Conservation (phyloP, 2,113 vertebrate genomes). For the Empidonax alnorum region DNA sequence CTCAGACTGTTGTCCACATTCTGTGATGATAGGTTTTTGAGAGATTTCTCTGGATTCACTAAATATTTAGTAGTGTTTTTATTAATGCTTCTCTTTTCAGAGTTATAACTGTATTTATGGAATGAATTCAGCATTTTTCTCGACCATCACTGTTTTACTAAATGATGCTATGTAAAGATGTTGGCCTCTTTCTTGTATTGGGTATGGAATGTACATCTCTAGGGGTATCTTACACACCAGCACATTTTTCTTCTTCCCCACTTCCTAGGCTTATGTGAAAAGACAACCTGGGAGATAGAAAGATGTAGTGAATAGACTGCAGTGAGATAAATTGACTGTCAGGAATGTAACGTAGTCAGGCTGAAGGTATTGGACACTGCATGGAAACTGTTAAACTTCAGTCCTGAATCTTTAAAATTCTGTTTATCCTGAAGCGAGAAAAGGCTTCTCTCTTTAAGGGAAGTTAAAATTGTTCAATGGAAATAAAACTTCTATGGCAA, state of each 20-base stretch:
- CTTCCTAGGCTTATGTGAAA: not conserved
- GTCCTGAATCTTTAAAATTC: not conserved
- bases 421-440: not conserved
- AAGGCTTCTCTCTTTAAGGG: not conserved
- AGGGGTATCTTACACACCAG: not conserved
- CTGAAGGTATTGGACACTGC: not conserved
- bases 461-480: not conserved
- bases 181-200: not conserved
- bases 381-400: not conserved
- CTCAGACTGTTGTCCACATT: not conserved
- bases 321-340: not conserved
- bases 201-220: not conserved
- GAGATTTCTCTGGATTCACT: not conserved
- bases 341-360: rapidly evolving
- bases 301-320: not conserved
- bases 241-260: not conserved
- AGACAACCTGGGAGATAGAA: not conserved
- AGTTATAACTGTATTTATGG: not conserved
- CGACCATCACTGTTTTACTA: not conserved
- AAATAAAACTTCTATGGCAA: constrained; percentile 13
- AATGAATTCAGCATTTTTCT: not conserved
- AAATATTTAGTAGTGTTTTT: not conserved
- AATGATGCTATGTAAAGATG: not conserved
- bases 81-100: not conserved
- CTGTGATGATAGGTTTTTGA: not conserved